These are phyloP conservation scores for Bombus superbus DNA, from an alignment of 1,140 invertebrate genomes.

Conservation along the genomic window DNA sequence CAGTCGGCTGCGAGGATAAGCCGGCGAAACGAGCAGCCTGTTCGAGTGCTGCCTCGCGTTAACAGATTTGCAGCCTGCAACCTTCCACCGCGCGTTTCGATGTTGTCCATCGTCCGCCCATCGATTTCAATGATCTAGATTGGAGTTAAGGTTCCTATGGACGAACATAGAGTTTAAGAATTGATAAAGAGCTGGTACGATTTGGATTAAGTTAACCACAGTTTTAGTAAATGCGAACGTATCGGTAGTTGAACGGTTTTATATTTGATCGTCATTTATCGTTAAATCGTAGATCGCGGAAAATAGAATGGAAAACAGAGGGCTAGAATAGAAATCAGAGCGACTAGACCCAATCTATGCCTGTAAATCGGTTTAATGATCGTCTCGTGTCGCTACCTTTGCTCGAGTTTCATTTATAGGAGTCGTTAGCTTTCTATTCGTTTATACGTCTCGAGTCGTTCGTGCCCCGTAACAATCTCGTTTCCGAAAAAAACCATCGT, in stretches of 20 bases:
- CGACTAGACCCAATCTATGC: neutral
- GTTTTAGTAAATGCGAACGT: no score
- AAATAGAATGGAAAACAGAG: neutral
- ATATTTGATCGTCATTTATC: no score
- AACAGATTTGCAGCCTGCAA: neutral
- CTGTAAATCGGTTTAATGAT: slow-evolving; percentile 21
- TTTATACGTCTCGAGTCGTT: neutral
- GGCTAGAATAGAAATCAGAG: neutral
- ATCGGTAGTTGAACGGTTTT: no score
- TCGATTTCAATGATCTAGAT: neutral
- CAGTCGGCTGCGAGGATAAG: slow-evolving; percentile 73
- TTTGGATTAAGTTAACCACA: neutral
- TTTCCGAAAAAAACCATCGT: neutral
- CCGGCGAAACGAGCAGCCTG: slow-evolving; percentile 55
- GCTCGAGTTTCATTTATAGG: neutral
- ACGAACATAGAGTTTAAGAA: neutral
- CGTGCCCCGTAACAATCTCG: neutral
- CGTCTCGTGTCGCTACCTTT: slow-evolving; percentile 19
- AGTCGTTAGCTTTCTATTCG: slow-evolving; percentile 7
- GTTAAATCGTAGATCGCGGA: neutral
- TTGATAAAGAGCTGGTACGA: neutral
- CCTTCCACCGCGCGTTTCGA: neutral
- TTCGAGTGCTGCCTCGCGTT: slow-evolving; percentile 14
- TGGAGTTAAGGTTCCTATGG: neutral
- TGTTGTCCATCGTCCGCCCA: neutral